These are phyloP conservation scores for Hydraecia micacea DNA, from an alignment of 2,888 invertebrate genomes.

Conservation along the genomic window DNA sequence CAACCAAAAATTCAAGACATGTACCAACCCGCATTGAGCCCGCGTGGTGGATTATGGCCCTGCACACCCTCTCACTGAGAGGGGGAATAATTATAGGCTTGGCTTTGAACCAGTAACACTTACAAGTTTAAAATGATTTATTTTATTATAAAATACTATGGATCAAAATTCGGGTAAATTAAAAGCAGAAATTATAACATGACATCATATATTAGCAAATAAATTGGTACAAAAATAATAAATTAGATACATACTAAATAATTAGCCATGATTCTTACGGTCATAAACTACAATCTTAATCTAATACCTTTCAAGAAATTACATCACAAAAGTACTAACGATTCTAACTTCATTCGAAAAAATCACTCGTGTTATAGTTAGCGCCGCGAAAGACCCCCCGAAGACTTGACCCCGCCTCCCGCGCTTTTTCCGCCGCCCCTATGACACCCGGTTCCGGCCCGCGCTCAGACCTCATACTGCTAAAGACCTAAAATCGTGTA, in stretches of 20 bases:
- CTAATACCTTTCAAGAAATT: slow-evolving; percentile 14
- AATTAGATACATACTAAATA: slow-evolving; percentile 24
- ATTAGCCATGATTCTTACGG: slow-evolving; percentile 1
- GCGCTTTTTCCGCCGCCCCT: too few species aligned
- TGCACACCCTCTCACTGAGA: too few species aligned
- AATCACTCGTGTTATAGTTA: too few species aligned
- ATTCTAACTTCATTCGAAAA: not conserved
- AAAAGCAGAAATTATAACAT: slow-evolving; percentile 26
- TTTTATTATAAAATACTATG: not conserved
- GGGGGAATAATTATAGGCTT: not conserved
- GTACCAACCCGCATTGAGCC: too few species aligned
- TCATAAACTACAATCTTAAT: slow-evolving; percentile 18
- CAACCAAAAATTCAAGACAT: not conserved
- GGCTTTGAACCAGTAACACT: not conserved
- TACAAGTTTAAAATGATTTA: not conserved
- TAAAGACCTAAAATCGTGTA: too few species aligned
- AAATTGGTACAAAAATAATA: slow-evolving; percentile 35
- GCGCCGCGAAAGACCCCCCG: too few species aligned
- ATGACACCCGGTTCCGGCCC: too few species aligned
- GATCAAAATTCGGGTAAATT: slow-evolving; percentile 12
- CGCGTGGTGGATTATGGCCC: not conserved
- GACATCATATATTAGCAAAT: slow-evolving; percentile 19
- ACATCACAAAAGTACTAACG: not conserved
- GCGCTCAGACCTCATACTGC: too few species aligned
- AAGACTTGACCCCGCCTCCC: too few species aligned